Evolutionary conservation across 2,113 vertebrate species (phyloP), one percentile per base, ranked within the genome.

Genomic region (Xiphophorus maculatus): DNA sequence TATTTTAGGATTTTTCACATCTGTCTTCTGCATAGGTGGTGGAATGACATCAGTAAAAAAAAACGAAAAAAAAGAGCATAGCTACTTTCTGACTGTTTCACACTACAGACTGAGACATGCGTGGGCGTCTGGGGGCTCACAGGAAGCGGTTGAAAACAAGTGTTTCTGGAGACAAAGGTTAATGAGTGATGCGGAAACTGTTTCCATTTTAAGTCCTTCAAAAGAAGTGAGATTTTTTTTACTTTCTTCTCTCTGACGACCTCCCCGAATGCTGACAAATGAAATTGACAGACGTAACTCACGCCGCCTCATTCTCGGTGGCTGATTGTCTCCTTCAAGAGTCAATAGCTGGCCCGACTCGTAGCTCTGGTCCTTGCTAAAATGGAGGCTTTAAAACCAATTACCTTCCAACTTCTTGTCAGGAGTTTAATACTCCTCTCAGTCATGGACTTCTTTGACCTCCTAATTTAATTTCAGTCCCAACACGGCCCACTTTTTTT

Each of bases 91-190:
- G 29, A 58, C 11, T 13, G 17, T 19, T 35, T 32, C 60, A 44
- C 17, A 30, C 9, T 10, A 3, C 28, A 60, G 14, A 72, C 70
- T n/a, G 27, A 40, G 44, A 48, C 58, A 35, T 54, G 54, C 76
- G 65, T 42, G 37, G 8, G n/a, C 33, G 15, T 2, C 5, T 13
- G 10, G 29, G 35, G 8, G 12, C 40, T 58, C 51, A 76, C 54
- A 81, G 87, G 86, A 90, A 77, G 86, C 69, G 58, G 67, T 85
- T 69, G 3, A 67, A 63, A 15, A 64, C 13, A 51, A 69, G 70
- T 66, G 33, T 64, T 15, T 10, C 14, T 73, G 67, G 68, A 75
- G 30, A 11, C 30, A 65, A 72, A 63, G n/a, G 27, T 33, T 66
- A 71, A 60, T 22, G 25, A 40, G 32, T 44, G 29, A 40, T 11